Evolutionary conservation across 2,797 vertebrate species (phyloP).

Genomic region (Ptychobarbus kaznakovi): DNA sequence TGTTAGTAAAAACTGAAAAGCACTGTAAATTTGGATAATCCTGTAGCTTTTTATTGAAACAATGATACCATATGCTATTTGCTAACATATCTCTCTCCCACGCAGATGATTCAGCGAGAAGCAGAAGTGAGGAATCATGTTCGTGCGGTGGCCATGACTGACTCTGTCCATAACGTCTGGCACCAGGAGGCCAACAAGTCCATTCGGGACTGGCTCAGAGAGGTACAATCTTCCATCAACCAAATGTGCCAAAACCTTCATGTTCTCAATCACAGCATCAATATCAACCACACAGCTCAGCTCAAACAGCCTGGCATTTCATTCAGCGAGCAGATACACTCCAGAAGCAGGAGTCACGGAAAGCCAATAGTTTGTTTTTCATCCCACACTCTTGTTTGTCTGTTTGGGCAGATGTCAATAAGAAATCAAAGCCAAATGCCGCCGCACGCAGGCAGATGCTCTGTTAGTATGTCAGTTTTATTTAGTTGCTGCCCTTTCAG

Average conservation of each 20-base stretch:
- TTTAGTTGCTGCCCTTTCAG: conserved; percentile 77
- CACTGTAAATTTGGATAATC: not conserved
- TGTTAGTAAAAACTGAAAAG: not conserved
- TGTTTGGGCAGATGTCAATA: conserved; percentile 68
- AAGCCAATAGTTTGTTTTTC: conserved; percentile 55
- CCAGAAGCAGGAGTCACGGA: conserved; percentile 41
- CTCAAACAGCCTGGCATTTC: conserved; percentile 54
- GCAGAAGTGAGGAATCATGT: conserved; percentile 90
- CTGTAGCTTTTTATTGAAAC: conserved; percentile 3
- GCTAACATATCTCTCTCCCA: conserved; percentile 50
- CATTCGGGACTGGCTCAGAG: conserved; percentile 95
- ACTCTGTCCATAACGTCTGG: conserved; percentile 98
- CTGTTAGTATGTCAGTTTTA: conserved; percentile 53
- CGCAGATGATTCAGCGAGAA: conserved; percentile 96
- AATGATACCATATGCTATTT: conserved; percentile 1
- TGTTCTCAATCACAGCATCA: conserved; percentile 39
- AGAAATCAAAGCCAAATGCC: conserved; percentile 69
- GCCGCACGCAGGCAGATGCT: conserved; percentile 32
- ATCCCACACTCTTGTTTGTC: conserved; percentile 55
- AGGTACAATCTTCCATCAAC: conserved; percentile 78
- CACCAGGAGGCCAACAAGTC: conserved; percentile 94
- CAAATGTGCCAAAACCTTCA: conserved; percentile 24
- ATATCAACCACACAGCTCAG: conserved; percentile 45
- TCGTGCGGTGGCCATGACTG: conserved; percentile 92
- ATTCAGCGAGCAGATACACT: conserved; percentile 42